phyloP scores from a whole-genome alignment of 64 coral and sea anemone genomes.

The Porites lutea region DNA sequence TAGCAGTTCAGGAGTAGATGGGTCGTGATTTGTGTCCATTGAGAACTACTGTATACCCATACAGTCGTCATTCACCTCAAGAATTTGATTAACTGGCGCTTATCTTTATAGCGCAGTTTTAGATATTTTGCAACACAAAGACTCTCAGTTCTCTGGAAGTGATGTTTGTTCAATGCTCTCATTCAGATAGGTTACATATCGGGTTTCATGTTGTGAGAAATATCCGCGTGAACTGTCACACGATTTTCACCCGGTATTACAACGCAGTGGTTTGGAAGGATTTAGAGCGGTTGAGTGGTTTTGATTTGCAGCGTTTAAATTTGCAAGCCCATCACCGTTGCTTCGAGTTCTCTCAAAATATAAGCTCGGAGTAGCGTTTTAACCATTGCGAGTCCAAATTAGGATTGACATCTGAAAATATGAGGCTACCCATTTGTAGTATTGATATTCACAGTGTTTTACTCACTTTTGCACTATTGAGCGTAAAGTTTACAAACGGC shows the following conservation, averaged over 20 bases:
- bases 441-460: slow-evolving; percentile 23
- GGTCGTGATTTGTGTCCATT: no score
- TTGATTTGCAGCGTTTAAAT: background rate
- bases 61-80: no score
- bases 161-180: background rate
- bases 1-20: no score
- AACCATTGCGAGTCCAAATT: background rate
- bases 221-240: slow-evolving; percentile 3
- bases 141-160: background rate
- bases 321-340: background rate
- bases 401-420: background rate
- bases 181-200: background rate
- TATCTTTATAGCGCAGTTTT: no score
- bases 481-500: background rate
- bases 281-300: background rate
- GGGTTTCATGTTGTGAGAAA: background rate
- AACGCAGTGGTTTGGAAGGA: background rate
- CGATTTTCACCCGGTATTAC: no score
- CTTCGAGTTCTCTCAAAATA: background rate
- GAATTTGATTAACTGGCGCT: no score
- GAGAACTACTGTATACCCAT: no score
- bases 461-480: background rate
- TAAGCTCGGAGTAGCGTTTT: no score
- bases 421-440: no score
- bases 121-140: background rate